These are phyloP conservation scores for Megaceryle maxima DNA, from an alignment of 2,113 vertebrate species.

Conservation along the genomic window DNA sequence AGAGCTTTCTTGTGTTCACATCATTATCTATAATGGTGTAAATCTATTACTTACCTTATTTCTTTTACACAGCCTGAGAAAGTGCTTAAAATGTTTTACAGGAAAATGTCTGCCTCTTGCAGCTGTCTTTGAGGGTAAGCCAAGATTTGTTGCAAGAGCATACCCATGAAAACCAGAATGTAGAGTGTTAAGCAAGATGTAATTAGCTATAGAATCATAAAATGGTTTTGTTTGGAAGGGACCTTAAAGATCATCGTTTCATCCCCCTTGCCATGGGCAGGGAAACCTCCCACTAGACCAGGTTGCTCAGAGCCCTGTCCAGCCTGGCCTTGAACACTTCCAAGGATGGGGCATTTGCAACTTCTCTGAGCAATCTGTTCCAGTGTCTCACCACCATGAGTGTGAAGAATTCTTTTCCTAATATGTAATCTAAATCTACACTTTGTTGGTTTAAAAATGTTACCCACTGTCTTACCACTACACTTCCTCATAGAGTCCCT, in stretches of 20 bases:
- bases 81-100: not conserved
- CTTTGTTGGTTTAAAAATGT: not conserved
- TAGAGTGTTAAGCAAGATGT: not conserved
- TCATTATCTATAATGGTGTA: not conserved
- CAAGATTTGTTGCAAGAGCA: not conserved
- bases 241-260: not conserved
- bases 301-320: not conserved
- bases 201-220: not conserved
- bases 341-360: not conserved
- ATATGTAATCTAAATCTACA: not conserved
- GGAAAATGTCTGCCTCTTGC: not conserved
- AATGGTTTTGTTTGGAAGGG: not conserved
- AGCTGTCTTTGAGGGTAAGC: not conserved
- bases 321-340: not conserved
- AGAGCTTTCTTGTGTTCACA: not conserved
- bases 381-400: not conserved
- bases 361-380: not conserved
- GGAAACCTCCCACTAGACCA: not conserved
- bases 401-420: not conserved
- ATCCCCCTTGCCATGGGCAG: not conserved
- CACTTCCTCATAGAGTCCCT: not conserved
- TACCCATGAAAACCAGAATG: fast-evolving
- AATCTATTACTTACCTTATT: not conserved
- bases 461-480: too few relatives aligned
- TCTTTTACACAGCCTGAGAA: not conserved